Conservation (phyloP, 2,888 invertebrate genomes). For the Tachina fera region DNA sequence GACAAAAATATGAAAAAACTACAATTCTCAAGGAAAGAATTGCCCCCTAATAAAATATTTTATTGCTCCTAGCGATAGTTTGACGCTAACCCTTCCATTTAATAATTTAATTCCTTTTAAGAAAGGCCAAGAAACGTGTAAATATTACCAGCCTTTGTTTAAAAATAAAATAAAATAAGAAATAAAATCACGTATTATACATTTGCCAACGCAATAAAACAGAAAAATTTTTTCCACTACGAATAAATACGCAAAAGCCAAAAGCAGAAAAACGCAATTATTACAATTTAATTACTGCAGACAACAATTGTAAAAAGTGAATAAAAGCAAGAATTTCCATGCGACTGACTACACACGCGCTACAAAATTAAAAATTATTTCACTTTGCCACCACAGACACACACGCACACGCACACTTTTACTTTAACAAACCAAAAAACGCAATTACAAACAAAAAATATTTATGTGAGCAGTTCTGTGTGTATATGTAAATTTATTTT, state of each 20-base stretch:
- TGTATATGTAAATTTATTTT: not conserved
- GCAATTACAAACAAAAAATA: not conserved
- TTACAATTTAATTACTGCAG: conserved; percentile 72
- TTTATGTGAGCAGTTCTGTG: not conserved
- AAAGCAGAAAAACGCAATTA: conserved; percentile 63
- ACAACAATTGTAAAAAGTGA: conserved; percentile 63
- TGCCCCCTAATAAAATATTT: too few species aligned
- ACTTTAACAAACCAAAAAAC: conserved; percentile 2
- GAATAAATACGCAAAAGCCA: conserved; percentile 36
- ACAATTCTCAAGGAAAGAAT: too few species aligned
- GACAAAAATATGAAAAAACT: too few species aligned
- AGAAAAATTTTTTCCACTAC: conserved; percentile 40
- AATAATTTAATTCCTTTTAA: too few species aligned
- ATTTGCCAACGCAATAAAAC: conserved; percentile 29
- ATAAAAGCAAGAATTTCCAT: conserved; percentile 53
- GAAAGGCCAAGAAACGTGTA: too few species aligned
- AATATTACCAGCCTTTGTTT: not conserved
- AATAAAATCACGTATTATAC: conserved; percentile 50
- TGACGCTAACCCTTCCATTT: too few species aligned
- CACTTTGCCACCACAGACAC: conserved; percentile 19
- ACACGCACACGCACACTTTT: not conserved
- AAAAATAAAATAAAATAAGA: conserved; percentile 4
- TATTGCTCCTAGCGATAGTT: too few species aligned
- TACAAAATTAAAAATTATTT: conserved; percentile 60
- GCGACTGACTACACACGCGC: conserved; percentile 48